Conservation (phyloP, 2,888 invertebrate genomes). For the Tetramorium bicarinatum region DNA sequence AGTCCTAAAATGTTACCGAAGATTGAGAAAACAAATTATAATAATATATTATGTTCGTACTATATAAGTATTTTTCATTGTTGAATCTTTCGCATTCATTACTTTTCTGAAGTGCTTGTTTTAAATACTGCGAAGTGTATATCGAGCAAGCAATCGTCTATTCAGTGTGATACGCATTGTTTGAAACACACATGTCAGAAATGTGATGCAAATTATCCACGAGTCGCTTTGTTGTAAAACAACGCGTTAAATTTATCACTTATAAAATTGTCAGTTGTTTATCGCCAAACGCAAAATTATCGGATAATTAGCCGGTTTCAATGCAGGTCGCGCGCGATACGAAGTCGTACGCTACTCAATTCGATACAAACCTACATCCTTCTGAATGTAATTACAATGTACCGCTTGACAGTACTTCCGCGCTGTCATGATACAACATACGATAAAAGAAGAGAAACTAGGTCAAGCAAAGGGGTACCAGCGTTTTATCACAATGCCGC, state of each 20-base stretch:
- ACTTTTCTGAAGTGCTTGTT: background rate
- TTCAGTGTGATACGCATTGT: background rate
- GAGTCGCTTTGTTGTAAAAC: too few species aligned
- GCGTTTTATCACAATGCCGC: constrained; percentile 68
- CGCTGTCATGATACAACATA: constrained; percentile 75
- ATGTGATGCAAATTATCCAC: constrained; percentile 34
- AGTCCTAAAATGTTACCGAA: constrained; percentile 5
- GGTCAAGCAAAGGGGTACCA: constrained; percentile 72
- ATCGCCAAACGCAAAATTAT: background rate
- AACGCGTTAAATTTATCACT: background rate
- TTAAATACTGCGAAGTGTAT: constrained; percentile 3
- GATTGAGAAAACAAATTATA: constrained; percentile 6
- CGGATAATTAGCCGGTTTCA: constrained; percentile 14
- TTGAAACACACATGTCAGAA: constrained; percentile 15
- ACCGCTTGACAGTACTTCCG: constrained; percentile 79
- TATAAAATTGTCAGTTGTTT: constrained; percentile 25
- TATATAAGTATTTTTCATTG: background rate
- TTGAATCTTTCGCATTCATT: background rate
- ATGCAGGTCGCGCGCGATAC: constrained; percentile 60
- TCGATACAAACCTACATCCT: constrained; percentile 70
- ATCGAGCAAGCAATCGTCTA: background rate
- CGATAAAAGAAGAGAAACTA: constrained; percentile 77
- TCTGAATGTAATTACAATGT: constrained; percentile 75
- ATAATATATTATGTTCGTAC: constrained; percentile 66
- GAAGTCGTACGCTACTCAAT: constrained; percentile 62